Conservation (phyloP, 2,888 invertebrate genomes). For the Baccha elongata region DNA sequence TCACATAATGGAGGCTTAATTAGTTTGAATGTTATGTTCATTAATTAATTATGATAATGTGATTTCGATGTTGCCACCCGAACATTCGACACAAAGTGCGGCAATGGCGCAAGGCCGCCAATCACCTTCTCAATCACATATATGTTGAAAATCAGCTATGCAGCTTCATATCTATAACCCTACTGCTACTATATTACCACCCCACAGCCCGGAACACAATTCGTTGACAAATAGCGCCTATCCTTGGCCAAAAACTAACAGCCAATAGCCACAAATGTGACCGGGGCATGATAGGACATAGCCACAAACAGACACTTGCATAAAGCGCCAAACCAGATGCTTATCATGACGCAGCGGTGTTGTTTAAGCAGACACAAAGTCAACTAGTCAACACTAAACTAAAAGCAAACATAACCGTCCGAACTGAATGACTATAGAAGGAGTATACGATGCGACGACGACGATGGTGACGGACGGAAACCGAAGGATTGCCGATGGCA, state of each 20-base stretch:
- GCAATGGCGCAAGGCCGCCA: constrained; percentile 33
- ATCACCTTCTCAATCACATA: constrained; percentile 42
- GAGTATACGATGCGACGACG: constrained; percentile 4
- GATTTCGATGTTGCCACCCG: constrained; percentile 74
- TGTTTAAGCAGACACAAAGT: constrained; percentile 72
- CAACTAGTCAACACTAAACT: constrained; percentile 73
- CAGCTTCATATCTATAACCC: background rate
- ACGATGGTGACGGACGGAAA: constrained; percentile 19
- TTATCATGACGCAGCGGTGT: constrained; percentile 72
- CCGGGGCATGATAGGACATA: constrained; percentile 29
- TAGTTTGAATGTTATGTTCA: constrained; percentile 75
- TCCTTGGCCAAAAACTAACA: constrained; percentile 62
- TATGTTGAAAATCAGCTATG: background rate
- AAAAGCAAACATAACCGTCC: constrained; percentile 67
- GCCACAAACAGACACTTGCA: constrained; percentile 62
- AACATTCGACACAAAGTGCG: background rate
- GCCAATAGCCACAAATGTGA: constrained; percentile 71
- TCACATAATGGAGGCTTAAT: constrained; percentile 71
- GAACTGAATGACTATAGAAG: constrained; percentile 16
- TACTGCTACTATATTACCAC: background rate
- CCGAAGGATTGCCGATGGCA: constrained; percentile 61
- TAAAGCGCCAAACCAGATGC: constrained; percentile 58
- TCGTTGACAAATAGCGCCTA: constrained; percentile 60
- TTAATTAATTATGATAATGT: constrained; percentile 76
- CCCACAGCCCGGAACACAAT: background rate